Evolutionary conservation across 2,113 vertebrate genomes (phyloP), one percentile per base, ranked within the genome.

Genomic region (Nothobranchius furzeri): DNA sequence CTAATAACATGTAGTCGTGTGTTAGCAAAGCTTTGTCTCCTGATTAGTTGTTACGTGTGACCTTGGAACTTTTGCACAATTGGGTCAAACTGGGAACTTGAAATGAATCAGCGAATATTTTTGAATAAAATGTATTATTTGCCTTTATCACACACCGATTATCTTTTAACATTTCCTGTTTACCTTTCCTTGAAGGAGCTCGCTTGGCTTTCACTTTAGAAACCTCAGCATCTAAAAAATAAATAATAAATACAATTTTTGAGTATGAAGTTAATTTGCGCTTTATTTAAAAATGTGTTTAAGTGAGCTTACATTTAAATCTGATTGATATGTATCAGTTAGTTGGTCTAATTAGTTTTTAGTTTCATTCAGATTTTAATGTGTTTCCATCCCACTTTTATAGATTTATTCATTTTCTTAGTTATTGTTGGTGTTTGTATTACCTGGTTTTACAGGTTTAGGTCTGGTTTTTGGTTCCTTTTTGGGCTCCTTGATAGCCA

Each of bases 381-480:
- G 30, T 30, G 30, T 30, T 30, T 30, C 30, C 2, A 30, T 45
- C 4, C 9, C 43, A 10, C 10, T 12, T 12, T 3, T 30, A 30
- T 30, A 30, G 30, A 30, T 30, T 30, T 30, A 30, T 30, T 30
- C 7, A 49, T 17, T 9, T 55, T 35, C 15, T 55, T 15, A 9
- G 30, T 35, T 12, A 20, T 15, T 4, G 47, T 13, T 54, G 6
- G 14, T n/a, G 47, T 68, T 64, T 60, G 4, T 4, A 46, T 77
- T 82, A 86, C 80, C 87, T 79, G 64, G 48, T 69, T 77, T 83
- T n/a, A 60, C 47, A 70, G 55, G 49, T 60, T 73, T 45, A 80
- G 52, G 47, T 78, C 68, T 73, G 57, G 61, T 9, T 65, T 79
- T 72, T 60, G 61, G 58, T 57, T 81, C 71, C 50, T 70, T 78